Base-by-base conservation (phyloP, 2,888 invertebrate species). In the Oligia latruncula region DNA sequence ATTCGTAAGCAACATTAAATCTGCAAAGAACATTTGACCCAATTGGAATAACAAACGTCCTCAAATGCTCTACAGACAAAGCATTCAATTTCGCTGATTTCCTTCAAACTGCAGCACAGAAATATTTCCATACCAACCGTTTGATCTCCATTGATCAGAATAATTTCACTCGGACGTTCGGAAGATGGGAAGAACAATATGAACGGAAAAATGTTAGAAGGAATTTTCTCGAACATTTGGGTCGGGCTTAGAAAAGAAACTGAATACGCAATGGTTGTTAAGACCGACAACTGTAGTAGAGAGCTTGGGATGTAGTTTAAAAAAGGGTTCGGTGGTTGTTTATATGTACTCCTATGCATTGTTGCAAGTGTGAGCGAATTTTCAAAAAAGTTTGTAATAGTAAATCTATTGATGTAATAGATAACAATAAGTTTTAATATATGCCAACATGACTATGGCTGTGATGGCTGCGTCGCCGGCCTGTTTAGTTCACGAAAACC, bases 141-240 rank as follows among this genome's bases (percentile, higher is more conserved):
- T 84, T 87, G 84, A 84, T 84, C 84, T 84, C 75, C 66, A 84
- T 83, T 84, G 75, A 84, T 84, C 87, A 87, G 87, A 87, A 84
- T 87, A 84, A 84, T 87, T 84, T 87, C 70, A 76, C 75, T 84
- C 73, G 85, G 87, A 85, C 84, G 64, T 70, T 73, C 52, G 58
- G 20, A 65, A 79, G 87, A 87, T 79, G 71, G 62, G 62, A 74
- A 67, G 52, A 79, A 85, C 80, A 87, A 87, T 79, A 83, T 87
- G 84, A 87, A 83, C 55, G 75, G 58, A 74, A 71, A 83, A 87
- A 76, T 74, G 49, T 78, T 74, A 71, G 35, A 58, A 67, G n/a
- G 71, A 84, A 75, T 71, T 66, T 72, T 60, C 49, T 60, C 29
- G 43, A 79, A 66, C n/a, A 71, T 83, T 84, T 76, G 58, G 70